These are phyloP conservation scores for Odontomachus brunneus DNA, from an alignment of 1,140 invertebrate genomes.

Conservation along the genomic window DNA sequence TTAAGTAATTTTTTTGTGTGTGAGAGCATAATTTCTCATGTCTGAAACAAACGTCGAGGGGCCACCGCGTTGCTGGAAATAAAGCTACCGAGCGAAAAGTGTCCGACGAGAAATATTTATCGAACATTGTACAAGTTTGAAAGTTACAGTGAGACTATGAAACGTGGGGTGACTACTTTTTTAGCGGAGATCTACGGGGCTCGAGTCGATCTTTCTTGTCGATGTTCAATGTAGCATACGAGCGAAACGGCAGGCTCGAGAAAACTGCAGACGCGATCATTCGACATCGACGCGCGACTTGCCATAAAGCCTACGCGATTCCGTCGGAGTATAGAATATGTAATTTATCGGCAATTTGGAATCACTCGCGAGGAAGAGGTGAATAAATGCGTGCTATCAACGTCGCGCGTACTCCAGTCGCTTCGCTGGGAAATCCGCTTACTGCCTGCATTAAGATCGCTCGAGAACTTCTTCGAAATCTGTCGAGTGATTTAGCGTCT, in stretches of 20 bases:
- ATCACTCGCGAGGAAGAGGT: neutral
- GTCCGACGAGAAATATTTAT: neutral
- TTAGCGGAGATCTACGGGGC: neutral
- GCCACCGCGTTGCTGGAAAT: too few relatives aligned
- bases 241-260: constrained; percentile 8
- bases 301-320: constrained; percentile 29
- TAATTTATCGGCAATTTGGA: constrained; percentile 50
- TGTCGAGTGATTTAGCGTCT: too few relatives aligned
- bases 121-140: neutral
- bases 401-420: neutral
- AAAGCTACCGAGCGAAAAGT: neutral
- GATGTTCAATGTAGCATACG: constrained; percentile 39
- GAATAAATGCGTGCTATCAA: constrained; percentile 29
- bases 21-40: too few relatives aligned
- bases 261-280: constrained; percentile 38
- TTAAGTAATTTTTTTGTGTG: too few relatives aligned
- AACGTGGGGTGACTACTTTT: neutral
- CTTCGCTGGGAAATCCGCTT: neutral
- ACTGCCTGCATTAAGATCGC: neutral
- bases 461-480: constrained; percentile 5
- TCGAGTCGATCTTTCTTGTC: constrained; percentile 8
- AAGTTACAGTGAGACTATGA: neutral
- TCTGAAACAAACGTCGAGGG: too few relatives aligned
- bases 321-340: constrained; percentile 26
- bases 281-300: constrained; percentile 26